These are phyloP conservation scores for Pterocles burchelli DNA, from an alignment of 2,113 vertebrate genomes.

Conservation along the genomic window DNA sequence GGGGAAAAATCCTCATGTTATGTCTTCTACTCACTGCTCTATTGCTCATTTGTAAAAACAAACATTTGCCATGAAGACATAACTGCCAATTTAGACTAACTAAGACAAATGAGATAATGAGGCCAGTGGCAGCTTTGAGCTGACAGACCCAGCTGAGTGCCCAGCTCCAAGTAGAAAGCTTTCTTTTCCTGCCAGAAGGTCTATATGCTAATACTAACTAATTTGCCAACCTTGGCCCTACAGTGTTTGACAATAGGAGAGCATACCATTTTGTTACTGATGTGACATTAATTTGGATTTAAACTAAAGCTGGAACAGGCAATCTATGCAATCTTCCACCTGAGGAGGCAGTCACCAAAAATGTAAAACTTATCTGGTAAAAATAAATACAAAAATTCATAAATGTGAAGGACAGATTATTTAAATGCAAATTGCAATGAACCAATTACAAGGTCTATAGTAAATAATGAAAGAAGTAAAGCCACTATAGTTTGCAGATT, in stretches of 20 bases:
- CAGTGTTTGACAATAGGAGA: slow-evolving; percentile 73
- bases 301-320: slow-evolving; percentile 52
- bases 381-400: neutral
- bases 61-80: slow-evolving; percentile 81
- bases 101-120: slow-evolving; percentile 85
- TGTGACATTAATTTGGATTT: slow-evolving; percentile 76
- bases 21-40: slow-evolving; percentile 61
- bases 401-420: neutral
- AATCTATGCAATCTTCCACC: slow-evolving; percentile 50
- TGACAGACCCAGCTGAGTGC: slow-evolving; percentile 75
- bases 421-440: neutral
- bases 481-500: neutral
- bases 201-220: slow-evolving; percentile 82
- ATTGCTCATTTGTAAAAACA: slow-evolving; percentile 79
- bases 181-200: slow-evolving; percentile 77
- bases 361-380: neutral
- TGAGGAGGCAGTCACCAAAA: slow-evolving; percentile 9
- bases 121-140: slow-evolving; percentile 70
- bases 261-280: slow-evolving; percentile 73
- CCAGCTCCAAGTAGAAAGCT: slow-evolving; percentile 66
- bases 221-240: slow-evolving; percentile 77
- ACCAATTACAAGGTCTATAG: neutral
- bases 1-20: neutral
- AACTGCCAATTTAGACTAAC: slow-evolving; percentile 83
- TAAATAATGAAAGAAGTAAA: neutral